These are phyloP conservation scores for Bellardia bayeri DNA, from an alignment of 2,888 invertebrate genomes.

Conservation along the genomic window DNA sequence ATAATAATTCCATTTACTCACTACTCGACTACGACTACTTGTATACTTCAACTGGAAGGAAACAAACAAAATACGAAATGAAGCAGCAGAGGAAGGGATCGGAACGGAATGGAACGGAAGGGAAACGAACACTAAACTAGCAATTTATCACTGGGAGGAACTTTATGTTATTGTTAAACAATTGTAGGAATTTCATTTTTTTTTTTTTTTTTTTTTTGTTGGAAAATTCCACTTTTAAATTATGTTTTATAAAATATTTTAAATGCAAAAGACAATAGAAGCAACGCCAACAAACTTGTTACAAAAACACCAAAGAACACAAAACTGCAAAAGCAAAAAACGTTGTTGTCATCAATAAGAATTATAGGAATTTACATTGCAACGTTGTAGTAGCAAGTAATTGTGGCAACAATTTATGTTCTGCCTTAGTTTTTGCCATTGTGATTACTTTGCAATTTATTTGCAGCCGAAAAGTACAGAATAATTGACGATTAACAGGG, in stretches of 20 bases:
- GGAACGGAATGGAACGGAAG: not conserved
- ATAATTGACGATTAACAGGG: not conserved
- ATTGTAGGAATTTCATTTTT: slow-evolving; percentile 32
- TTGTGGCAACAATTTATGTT: slow-evolving; percentile 21
- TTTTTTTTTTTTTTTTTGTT: slow-evolving; percentile 3
- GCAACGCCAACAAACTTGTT: slow-evolving; percentile 7
- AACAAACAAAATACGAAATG: not conserved
- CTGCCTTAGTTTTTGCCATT: not conserved
- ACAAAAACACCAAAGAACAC: slow-evolving; percentile 1
- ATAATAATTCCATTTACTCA: slow-evolving; percentile 44
- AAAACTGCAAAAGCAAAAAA: not conserved
- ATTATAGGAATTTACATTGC: slow-evolving; percentile 33
- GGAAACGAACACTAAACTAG: not conserved
- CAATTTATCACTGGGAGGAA: slow-evolving; percentile 15
- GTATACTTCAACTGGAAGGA: not conserved
- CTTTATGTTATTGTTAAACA: slow-evolving; percentile 26
- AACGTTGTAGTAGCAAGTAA: slow-evolving; percentile 23
- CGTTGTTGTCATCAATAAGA: slow-evolving; percentile 29
- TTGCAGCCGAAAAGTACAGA: not conserved
- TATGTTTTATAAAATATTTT: slow-evolving; percentile 1
- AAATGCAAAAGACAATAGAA: not conserved
- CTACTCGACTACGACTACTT: slow-evolving; percentile 8
- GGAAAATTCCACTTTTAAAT: not conserved
- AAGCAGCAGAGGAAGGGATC: not conserved
- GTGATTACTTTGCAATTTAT: not conserved